A percentile compares a stretch with the other conserved stretches of the same genome.
phyloP scores from a whole-genome alignment of 1,140 invertebrate genomes.

The Littorina saxatilis region DNA sequence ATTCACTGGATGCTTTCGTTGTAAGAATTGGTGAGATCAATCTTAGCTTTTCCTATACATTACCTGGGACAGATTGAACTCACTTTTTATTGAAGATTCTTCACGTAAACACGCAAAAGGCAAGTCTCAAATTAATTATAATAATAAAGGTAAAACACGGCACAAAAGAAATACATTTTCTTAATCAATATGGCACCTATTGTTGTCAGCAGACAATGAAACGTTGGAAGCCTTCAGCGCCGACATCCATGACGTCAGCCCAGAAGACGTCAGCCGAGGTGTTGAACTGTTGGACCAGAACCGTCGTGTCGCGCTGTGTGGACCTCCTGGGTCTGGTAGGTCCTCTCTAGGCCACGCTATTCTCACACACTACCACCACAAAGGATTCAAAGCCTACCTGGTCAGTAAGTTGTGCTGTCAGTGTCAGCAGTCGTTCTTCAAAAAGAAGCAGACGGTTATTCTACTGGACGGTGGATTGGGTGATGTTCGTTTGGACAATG shows the following conservation, averaged over 20 bases:
- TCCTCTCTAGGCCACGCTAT: constrained; percentile 7
- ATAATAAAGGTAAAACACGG: too few species aligned
- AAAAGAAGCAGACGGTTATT: not conserved
- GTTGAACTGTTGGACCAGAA: not conserved
- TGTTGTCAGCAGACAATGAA: too few species aligned
- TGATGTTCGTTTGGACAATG: not conserved
- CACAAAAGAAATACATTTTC: too few species aligned
- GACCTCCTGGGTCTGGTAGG: not conserved
- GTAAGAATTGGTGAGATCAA: too few species aligned
- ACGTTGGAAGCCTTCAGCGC: too few species aligned
- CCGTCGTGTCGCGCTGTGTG: constrained; percentile 4
- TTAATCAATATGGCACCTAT: too few species aligned
- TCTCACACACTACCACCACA: not conserved
- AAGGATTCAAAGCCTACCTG: not conserved
- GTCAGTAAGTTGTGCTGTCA: not conserved
- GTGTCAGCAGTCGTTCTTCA: not conserved
- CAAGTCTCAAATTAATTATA: too few species aligned
- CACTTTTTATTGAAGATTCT: too few species aligned
- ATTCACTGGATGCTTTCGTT: too few species aligned
- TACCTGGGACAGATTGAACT: too few species aligned
- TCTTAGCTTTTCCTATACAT: too few species aligned
- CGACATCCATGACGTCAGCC: not conserved
- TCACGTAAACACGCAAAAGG: too few species aligned
- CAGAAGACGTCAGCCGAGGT: not conserved
- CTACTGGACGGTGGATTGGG: constrained; percentile 12